A percentile compares a stretch with the other conserved stretches of the same genome.
These are phyloP conservation scores for Chaenodraco wilsoni DNA, from an alignment of 2,797 vertebrate species.

Conservation along the genomic window DNA sequence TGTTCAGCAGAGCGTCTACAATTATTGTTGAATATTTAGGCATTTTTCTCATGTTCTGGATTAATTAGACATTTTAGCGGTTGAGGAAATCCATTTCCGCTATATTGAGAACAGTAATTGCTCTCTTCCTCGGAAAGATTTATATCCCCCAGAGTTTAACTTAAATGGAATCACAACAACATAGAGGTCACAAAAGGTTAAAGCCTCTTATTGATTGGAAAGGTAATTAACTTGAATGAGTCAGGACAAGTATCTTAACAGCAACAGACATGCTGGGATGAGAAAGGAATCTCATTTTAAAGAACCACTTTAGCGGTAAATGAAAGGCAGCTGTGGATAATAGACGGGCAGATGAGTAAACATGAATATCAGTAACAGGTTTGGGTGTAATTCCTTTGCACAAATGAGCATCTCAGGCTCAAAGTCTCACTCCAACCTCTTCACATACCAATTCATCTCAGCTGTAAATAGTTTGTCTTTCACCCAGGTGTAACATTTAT, in stretches of 20 bases:
- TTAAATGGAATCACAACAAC: conserved; percentile 61
- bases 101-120: conserved; percentile 66
- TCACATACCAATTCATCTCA: conserved; percentile 34
- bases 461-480: neutral
- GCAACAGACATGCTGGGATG: conserved; percentile 24
- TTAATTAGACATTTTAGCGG: conserved; percentile 44
- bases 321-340: neutral
- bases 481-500: conserved; percentile 27
- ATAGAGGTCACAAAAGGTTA: conserved; percentile 69
- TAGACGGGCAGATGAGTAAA: conserved; percentile 17
- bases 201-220: conserved; percentile 69
- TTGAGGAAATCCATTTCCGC: conserved; percentile 59
- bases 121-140: conserved; percentile 29
- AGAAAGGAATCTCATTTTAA: conserved; percentile 18
- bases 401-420: conserved; percentile 15
- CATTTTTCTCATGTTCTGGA: conserved; percentile 20
- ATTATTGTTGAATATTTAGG: conserved; percentile 28
- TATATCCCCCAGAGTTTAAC: conserved; percentile 54
- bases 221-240: conserved; percentile 69
- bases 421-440: conserved; percentile 15
- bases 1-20: neutral
- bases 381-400: conserved; percentile 15
- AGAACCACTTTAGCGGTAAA: conserved; percentile 1
- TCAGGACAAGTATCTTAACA: conserved; percentile 51
- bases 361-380: conserved; percentile 13